Evolutionary conservation across 2,113 vertebrate genomes (phyloP), one percentile per base, ranked within the genome.

Genomic region (Blennius ocellaris): DNA sequence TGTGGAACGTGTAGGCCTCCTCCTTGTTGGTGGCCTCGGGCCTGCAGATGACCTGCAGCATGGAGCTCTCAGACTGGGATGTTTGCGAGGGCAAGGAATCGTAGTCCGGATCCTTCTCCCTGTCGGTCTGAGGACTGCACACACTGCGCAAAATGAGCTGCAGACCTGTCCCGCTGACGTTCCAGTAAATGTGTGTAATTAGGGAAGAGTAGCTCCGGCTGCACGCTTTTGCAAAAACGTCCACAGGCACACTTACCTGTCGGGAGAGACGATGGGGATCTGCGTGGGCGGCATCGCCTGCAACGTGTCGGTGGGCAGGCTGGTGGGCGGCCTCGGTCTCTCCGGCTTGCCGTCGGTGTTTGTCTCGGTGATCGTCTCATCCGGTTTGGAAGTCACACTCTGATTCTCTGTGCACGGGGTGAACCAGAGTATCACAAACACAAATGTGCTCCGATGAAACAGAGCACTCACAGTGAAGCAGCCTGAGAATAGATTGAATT

Each of bases 21-120:
- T 95, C 94, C 81, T 94, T 95, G 70, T 87, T 93, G 15, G 96
- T 98, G 0, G 96, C 96, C 63, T 98, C 96, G 9, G 97, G 96
- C 87, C 97, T 95, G 76, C 97, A 98, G 93, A 99, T 96, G 85
- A 99, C 96, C 94, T 99, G 97, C 87, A 99, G 88, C 93, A 98
- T 95, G 55, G 97, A 98, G 78, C 96, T 98, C 80, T 99, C 97
- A 49, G 97, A 97, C 75, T 98, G 97, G 52, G 97, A 98, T 0
- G 94, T 93, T 74, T 95, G 94, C 0, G 92, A 93, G 7, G 93
- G 93, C 76, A 96, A 95, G 16, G 97, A 97, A 52, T 97, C 94
- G 56, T 98, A 99, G 90, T 97, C 96, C 16, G 97, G 96, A 69
- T 98, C 96, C 66, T 96, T 96, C 80, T 97, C 96, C 81, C 96